Evolutionary conservation across 1,140 invertebrate species (phyloP).

Genomic region (Belonocnema kinseyi): DNA sequence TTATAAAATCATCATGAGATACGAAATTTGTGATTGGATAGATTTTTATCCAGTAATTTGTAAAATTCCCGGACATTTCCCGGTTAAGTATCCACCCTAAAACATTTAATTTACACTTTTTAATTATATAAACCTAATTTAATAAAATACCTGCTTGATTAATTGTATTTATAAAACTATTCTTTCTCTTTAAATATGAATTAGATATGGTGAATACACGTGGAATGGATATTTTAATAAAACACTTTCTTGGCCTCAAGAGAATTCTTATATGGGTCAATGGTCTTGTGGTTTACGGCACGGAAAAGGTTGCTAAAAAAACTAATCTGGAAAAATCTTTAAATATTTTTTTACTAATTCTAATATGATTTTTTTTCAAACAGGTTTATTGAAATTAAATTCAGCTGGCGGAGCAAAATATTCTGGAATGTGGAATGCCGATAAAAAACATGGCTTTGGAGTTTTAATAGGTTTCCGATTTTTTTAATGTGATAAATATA

Average conservation of each 20-base stretch:
- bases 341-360: slow-evolving; percentile 13
- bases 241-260: slow-evolving; percentile 72
- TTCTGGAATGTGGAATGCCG: slow-evolving; percentile 75
- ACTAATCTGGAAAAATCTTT: slow-evolving; percentile 4
- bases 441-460: slow-evolving; percentile 77
- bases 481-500: too few relatives aligned
- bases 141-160: too few relatives aligned
- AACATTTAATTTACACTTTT: too few relatives aligned
- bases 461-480: not conserved
- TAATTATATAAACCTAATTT: too few relatives aligned
- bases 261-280: slow-evolving; percentile 76
- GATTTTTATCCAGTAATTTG: too few relatives aligned
- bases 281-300: slow-evolving; percentile 74
- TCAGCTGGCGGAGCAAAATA: slow-evolving; percentile 75
- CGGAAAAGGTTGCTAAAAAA: slow-evolving; percentile 69
- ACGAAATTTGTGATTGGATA: too few relatives aligned
- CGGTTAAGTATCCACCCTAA: too few relatives aligned
- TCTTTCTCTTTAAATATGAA: not conserved
- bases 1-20: too few relatives aligned
- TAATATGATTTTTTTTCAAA: slow-evolving; percentile 7
- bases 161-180: not conserved
- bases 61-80: too few relatives aligned
- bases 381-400: slow-evolving; percentile 72
- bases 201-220: slow-evolving; percentile 74
- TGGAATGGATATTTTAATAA: slow-evolving; percentile 76